Conservation (phyloP, 2,113 vertebrate species). For the Nestor notabilis region DNA sequence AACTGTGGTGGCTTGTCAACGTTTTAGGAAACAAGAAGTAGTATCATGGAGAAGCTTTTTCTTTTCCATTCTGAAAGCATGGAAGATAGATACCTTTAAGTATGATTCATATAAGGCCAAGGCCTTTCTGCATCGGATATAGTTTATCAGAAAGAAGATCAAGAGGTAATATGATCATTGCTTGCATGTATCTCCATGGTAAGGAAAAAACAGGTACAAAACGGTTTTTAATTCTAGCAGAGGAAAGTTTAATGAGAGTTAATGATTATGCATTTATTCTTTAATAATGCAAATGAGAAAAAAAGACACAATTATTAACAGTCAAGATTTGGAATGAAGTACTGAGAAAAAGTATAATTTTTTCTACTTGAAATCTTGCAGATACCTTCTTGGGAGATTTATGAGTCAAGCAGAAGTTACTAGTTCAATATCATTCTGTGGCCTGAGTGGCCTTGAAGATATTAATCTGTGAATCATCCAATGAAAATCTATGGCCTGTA, state of each 20-base stretch:
- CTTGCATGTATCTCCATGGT: neutral
- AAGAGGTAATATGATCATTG: neutral
- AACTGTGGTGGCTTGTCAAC: neutral
- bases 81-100: neutral
- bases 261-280: neutral
- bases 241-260: neutral
- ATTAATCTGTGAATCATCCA: slow-evolving; percentile 14
- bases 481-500: slow-evolving; percentile 12
- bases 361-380: neutral
- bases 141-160: neutral
- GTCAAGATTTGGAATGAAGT: neutral
- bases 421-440: neutral
- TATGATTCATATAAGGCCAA: neutral
- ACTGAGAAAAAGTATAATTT: neutral
- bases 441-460: neutral
- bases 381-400: neutral
- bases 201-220: neutral
- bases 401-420: neutral
- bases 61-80: neutral
- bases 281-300: neutral
- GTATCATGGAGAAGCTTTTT: neutral
- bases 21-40: neutral
- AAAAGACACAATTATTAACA: neutral
- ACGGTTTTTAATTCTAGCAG: neutral
- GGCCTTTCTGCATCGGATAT: neutral